Base-by-base conservation (phyloP, 2,888 invertebrate genomes). In the Lottia gigantea region DNA sequence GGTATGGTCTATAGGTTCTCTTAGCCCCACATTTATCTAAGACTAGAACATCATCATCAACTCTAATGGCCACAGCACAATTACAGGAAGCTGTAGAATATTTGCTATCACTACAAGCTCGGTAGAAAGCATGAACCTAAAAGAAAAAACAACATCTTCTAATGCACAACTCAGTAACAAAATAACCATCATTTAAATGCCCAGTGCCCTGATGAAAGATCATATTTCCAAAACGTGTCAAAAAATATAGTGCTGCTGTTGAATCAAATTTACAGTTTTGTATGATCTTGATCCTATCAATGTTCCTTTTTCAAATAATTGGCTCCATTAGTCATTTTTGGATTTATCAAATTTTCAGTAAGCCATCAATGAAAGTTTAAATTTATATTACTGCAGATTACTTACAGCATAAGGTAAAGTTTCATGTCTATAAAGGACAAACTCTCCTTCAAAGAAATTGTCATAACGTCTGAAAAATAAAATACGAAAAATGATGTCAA, bases 371-470 rank as follows among this genome's bases (percentile, higher is more conserved):
- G n/a, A n/a, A n/a, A n/a, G n/a, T 25, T 16, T 1, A n/a, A 31
- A 40, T 6, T 8, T 40, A 11, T 8, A 40, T 40, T 40, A 11
- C 6, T 40, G 40, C 11, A 40, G 23, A 31, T 8, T 16, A 63
- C 72, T 74, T 71, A 81, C 82, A 72, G 76, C 78, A 71, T 79
- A 79, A 23, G 76, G 78, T 47, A 77, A 49, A 15, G 71, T 74
- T 61, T 25, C 74, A 68, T 82, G 79, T 66, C 70, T 74, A 68
- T 79, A 82, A 16, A 81, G 64, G 23, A 80, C 74, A 73, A 82
- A 82, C 55, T 81, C 80, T 62, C 83, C 83, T 71, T 81, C 80
- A 64, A 73, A 72, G 70, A 79, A 80, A 70, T 80, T 80, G 68
- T 82, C 74, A 55, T 75, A 78, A 15, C 72, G 66, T 23, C 81